phyloP scores from a whole-genome alignment of 2,113 vertebrate species.

The Rhabdornis inornatus region DNA sequence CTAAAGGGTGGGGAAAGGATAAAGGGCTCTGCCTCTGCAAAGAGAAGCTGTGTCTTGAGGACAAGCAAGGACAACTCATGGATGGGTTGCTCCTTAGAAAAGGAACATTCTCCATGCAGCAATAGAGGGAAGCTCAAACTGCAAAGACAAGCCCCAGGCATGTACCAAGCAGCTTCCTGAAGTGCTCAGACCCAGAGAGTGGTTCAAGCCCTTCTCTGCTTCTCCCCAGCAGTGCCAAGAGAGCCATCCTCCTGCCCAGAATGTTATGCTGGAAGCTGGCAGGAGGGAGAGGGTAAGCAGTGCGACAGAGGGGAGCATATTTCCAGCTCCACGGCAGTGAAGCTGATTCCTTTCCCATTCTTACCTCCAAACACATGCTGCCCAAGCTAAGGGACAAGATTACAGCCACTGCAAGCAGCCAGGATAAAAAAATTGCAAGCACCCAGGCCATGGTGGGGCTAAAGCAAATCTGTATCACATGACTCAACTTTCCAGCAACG shows the following conservation, averaged over 20 bases:
- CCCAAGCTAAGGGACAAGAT: background rate
- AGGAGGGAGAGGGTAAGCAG: background rate
- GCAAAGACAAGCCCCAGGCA: background rate
- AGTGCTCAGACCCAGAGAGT: background rate
- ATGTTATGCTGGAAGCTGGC: background rate
- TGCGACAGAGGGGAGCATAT: background rate
- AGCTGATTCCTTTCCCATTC: background rate
- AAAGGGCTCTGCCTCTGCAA: background rate
- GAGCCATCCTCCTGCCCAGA: background rate
- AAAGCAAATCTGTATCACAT: background rate
- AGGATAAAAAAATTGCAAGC: background rate
- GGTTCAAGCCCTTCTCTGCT: background rate
- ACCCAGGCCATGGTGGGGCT: fast-evolving
- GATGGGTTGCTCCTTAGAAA: background rate
- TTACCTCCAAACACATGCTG: background rate
- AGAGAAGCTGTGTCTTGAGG: background rate
- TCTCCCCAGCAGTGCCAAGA: background rate
- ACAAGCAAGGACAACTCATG: background rate
- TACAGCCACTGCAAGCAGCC: background rate
- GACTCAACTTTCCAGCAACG: background rate
- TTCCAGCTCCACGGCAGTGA: background rate
- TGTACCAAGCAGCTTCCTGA: background rate
- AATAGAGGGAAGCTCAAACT: background rate
- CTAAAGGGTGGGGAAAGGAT: background rate
- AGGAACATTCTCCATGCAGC: fast-evolving